Evolutionary conservation across 2,888 invertebrate species (phyloP).

Genomic region (Papilio demoleus): DNA sequence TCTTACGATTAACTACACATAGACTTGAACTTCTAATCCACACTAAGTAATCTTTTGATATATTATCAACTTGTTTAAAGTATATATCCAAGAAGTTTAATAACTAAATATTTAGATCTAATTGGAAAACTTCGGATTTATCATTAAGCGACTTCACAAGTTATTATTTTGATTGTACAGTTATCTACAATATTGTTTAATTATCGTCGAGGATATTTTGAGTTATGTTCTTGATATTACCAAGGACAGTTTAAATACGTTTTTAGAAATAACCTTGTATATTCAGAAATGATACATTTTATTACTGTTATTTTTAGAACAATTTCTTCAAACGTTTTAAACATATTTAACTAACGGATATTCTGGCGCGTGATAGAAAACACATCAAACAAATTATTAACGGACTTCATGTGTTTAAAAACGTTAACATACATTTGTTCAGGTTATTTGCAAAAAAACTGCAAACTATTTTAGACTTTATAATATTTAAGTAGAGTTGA

Average conservation of each 20-base stretch:
- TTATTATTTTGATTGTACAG: neutral
- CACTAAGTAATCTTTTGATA: neutral
- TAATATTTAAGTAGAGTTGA: neutral
- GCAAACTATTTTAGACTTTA: constrained; percentile 7
- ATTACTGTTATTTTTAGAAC: constrained; percentile 4
- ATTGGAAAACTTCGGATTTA: neutral
- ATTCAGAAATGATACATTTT: neutral
- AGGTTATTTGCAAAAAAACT: neutral
- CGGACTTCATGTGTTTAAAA: constrained; percentile 41
- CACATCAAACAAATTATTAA: constrained; percentile 42
- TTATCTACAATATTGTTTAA: no score
- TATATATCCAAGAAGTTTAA: neutral
- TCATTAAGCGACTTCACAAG: neutral
- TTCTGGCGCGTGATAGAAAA: constrained; percentile 15
- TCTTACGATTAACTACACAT: neutral
- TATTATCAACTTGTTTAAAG: neutral
- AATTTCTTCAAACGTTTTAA: constrained; percentile 1
- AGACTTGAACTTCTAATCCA: neutral
- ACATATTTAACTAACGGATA: constrained; percentile 20
- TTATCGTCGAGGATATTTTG: no score
- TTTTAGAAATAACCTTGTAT: neutral
- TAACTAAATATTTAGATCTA: neutral
- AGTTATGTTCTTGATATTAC: no score
- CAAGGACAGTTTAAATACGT: neutral
- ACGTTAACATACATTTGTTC: constrained; percentile 20